Evolutionary conservation across 2,888 invertebrate genomes (phyloP).

Genomic region (Lymantria monacha): DNA sequence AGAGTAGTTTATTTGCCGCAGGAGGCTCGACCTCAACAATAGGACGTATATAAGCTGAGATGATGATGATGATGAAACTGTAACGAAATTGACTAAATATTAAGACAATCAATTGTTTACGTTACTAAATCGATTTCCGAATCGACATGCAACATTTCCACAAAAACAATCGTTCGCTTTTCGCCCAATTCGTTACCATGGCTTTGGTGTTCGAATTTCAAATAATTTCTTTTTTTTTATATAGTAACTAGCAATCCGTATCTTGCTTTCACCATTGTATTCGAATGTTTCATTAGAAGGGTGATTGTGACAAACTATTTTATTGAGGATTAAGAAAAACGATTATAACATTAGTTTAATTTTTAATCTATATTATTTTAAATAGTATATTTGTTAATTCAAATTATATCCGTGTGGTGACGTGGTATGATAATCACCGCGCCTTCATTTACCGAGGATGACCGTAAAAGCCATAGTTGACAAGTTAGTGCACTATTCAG

Average conservation of each 20-base stretch:
- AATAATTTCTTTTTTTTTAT: conserved; percentile 16
- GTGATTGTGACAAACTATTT: conserved; percentile 42
- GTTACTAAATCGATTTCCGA: conserved; percentile 3
- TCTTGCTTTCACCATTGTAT: conserved; percentile 47
- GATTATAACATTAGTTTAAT: not conserved
- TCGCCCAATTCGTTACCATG: conserved; percentile 1
- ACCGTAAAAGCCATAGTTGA: no score
- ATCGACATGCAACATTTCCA: conserved; percentile 3
- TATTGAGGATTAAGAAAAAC: conserved; percentile 18
- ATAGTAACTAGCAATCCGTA: conserved; percentile 19
- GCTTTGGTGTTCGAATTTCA: conserved; percentile 6
- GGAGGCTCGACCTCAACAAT: no score
- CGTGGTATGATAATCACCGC: no score
- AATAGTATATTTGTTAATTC: no score
- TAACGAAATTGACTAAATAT: no score
- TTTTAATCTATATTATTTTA: no score
- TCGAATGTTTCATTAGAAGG: conserved; percentile 28
- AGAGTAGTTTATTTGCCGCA: no score
- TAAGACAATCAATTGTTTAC: no score
- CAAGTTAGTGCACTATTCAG: no score
- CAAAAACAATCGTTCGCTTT: conserved; percentile 13
- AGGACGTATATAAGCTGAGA: no score
- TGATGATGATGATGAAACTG: no score
- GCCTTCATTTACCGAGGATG: no score
- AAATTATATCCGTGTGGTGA: not conserved